These are phyloP conservation scores for Drosophila flavopinicola DNA, from an alignment of 2,888 invertebrate genomes.

Conservation along the genomic window DNA sequence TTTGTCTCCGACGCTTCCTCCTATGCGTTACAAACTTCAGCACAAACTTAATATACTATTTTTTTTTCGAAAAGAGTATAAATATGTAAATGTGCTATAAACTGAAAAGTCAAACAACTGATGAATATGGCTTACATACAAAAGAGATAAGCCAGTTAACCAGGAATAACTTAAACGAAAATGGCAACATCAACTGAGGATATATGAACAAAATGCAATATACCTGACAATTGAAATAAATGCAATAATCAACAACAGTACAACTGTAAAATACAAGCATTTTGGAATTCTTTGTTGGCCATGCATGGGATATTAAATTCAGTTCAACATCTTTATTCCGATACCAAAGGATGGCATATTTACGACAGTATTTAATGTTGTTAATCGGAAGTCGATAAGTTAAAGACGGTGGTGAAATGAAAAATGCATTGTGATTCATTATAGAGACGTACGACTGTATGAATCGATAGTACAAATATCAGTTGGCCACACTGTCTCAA, in stretches of 20 bases:
- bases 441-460: not conserved
- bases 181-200: no score
- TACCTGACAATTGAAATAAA: not conserved
- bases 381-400: no score
- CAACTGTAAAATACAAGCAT: slow-evolving; percentile 1
- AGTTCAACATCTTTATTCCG: not conserved
- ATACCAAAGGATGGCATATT: no score
- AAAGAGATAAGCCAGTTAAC: not conserved
- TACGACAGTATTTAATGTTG: no score
- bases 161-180: not conserved
- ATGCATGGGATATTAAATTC: not conserved
- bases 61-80: no score
- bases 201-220: not conserved
- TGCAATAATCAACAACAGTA: not conserved
- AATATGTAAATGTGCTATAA: no score
- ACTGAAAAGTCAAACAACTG: slow-evolving; percentile 27
- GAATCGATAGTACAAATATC: no score
- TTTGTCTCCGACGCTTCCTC: no score
- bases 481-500: no score
- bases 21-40: no score
- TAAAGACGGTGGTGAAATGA: no score
- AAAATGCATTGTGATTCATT: not conserved
- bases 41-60: no score
- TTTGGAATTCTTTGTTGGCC: slow-evolving; percentile 15
- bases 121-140: slow-evolving; percentile 1